A percentile compares a stretch with the other conserved stretches of the same genome.
Evolutionary conservation across 92 coral and sea anemone genomes (phyloP).

Genomic region (Umimayanthus chanpuru): DNA sequence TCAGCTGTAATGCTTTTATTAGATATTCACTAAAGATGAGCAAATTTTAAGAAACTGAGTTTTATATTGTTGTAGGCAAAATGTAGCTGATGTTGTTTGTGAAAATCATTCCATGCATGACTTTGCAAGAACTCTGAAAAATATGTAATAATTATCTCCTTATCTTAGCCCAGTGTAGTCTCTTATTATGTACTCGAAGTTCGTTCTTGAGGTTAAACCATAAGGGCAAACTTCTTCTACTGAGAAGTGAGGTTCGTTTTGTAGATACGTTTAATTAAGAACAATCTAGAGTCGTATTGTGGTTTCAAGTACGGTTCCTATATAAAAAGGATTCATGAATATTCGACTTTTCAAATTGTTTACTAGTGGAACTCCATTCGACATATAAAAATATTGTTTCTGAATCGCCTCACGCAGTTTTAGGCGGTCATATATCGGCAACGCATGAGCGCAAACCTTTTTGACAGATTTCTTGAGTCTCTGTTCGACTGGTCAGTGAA

Average conservation of each 20-base stretch:
- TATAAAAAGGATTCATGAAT: not conserved
- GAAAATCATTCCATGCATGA: not conserved
- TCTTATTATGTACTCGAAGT: not conserved
- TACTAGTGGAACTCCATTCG: not conserved
- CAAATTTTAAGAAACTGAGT: no score
- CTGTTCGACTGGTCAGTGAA: not conserved
- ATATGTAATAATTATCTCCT: not conserved
- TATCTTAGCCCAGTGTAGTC: not conserved
- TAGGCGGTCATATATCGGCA: not conserved
- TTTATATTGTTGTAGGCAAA: no score
- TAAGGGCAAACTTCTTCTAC: not conserved
- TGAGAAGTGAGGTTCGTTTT: slow-evolving; percentile 10
- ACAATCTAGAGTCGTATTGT: slow-evolving; percentile 16
- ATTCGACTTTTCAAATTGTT: slow-evolving; percentile 20
- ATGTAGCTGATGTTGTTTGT: not conserved
- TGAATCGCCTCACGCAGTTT: not conserved
- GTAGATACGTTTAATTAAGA: slow-evolving; percentile 10
- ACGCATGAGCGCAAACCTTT: not conserved
- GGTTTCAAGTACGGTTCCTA: not conserved
- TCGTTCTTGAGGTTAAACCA: not conserved
- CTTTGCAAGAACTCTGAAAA: not conserved
- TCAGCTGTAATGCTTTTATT: no score
- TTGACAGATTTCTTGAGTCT: not conserved
- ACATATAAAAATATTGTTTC: not conserved
- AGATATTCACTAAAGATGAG: no score